These are phyloP conservation scores for Potorous gilbertii DNA, from an alignment of 2,797 vertebrate species.

Conservation along the genomic window DNA sequence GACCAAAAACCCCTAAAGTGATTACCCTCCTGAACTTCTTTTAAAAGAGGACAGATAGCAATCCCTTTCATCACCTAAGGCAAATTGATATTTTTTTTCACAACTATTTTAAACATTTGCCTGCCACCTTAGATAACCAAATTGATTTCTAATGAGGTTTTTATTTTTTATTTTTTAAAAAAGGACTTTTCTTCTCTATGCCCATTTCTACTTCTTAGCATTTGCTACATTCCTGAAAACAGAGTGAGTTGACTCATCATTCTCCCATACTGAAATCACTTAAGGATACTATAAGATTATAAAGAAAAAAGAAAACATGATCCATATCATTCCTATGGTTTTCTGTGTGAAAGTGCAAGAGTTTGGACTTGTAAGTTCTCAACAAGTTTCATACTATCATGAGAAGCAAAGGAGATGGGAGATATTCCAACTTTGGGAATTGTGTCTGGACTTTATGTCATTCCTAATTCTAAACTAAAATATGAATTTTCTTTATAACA, in stretches of 20 bases:
- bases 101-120: slow-evolving; percentile 52
- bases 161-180: neutral
- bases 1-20: slow-evolving; percentile 60
- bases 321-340: slow-evolving; percentile 26
- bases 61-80: slow-evolving; percentile 35
- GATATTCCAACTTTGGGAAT: slow-evolving; percentile 8
- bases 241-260: neutral
- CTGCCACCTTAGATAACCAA: slow-evolving; percentile 18
- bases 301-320: slow-evolving; percentile 2
- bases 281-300: slow-evolving; percentile 38
- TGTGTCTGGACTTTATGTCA: slow-evolving; percentile 22
- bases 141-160: slow-evolving; percentile 33
- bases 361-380: slow-evolving; percentile 44
- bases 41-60: slow-evolving; percentile 38
- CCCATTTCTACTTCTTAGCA: neutral
- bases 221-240: slow-evolving; percentile 44
- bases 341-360: slow-evolving; percentile 43
- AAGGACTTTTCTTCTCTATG: neutral
- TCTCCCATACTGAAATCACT: neutral
- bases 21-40: slow-evolving; percentile 67
- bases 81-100: slow-evolving; percentile 56
- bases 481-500: neutral
- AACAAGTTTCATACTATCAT: slow-evolving; percentile 22
- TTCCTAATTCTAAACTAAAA: slow-evolving; percentile 58
- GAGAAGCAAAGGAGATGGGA: slow-evolving; percentile 25